Evolutionary conservation across 1,140 invertebrate genomes (phyloP).

Genomic region (Sarcophaga bullata): DNA sequence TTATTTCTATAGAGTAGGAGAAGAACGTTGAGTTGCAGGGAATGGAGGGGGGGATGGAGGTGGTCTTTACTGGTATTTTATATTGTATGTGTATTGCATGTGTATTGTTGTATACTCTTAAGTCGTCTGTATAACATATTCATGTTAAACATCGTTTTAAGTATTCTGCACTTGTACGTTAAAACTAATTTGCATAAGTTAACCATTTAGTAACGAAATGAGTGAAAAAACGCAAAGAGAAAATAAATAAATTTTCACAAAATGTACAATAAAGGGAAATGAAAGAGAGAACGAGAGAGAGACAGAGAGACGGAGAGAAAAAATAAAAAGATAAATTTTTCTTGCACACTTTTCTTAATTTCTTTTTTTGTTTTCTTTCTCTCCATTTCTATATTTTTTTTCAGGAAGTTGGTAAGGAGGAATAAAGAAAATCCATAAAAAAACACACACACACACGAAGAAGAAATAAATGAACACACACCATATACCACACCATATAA

Average conservation of each 20-base stretch:
- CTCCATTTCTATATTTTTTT: background rate
- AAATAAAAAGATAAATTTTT: background rate
- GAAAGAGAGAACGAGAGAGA: background rate
- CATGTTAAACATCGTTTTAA: constrained; percentile 18
- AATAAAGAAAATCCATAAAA: too few relatives aligned
- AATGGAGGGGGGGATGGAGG: too few relatives aligned
- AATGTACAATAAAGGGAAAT: background rate
- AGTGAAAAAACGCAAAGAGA: background rate
- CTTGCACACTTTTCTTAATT: background rate
- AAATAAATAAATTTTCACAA: background rate
- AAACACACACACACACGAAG: too few relatives aligned
- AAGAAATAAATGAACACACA: too few relatives aligned
- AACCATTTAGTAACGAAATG: constrained; percentile 15
- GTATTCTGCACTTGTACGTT: constrained; percentile 5
- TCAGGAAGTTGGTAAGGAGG: too few relatives aligned
- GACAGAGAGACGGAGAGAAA: background rate
- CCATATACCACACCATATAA: too few relatives aligned
- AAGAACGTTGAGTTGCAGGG: too few relatives aligned
- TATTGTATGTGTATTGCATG: background rate
- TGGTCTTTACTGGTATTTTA: background rate
- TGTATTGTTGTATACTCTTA: background rate
- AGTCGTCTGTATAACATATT: constrained; percentile 13
- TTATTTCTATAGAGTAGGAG: too few relatives aligned
- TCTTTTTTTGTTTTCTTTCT: background rate
- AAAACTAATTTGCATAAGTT: constrained; percentile 27